Evolutionary conservation across 2,113 vertebrate genomes (phyloP), one percentile per base, ranked within the genome.

Genomic region (Microcebus tavaratra): DNA sequence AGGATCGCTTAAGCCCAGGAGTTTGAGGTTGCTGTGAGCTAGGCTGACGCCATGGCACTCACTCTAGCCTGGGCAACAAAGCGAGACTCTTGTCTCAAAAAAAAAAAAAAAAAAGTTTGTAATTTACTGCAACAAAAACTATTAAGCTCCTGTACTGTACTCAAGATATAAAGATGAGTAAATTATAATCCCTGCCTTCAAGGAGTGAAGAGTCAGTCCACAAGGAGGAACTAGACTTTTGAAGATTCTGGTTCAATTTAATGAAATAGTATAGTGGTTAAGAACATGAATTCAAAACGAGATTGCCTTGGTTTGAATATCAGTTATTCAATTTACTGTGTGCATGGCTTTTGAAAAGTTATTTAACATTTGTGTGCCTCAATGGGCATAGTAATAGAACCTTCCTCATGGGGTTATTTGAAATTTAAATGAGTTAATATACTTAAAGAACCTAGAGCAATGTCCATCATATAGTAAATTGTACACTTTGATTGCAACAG

Each of bases 401-500:
- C 8, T 95, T 81, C 21, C 39, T 45, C 17, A 65, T 2, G 79
- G 67, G 65, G 42, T 90, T 76, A 90, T 14, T 70, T 87, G 29
- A 92, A 68, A 39, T 84, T 95, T 85, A 80, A 94, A 39, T 75
- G 39, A 80, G 11, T 86, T 90, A 76, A 61, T 45, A 45, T 59
- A 81, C 17, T 59, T 81, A 81, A 81, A 80, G 45, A 73, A 90
- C 50, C 27, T 73, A 67, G 6, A 67, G 50, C 9, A 94, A 59
- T 48, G n/a, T 48, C n/a, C 25, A 75, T 42, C 23, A 55, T 6
- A 36, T 20, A 86, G 3, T 68, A 81, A 81, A 53, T 45, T 29
- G 59, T 80, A 48, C 9, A 48, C 13, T 73, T 29, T 55, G 63
- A 92, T n/a, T 53, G 18, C 42, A 61, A 45, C 45, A 53, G 48